These are phyloP conservation scores for Aleadryas rufinucha DNA, from an alignment of 2,113 vertebrate genomes.

Conservation along the genomic window DNA sequence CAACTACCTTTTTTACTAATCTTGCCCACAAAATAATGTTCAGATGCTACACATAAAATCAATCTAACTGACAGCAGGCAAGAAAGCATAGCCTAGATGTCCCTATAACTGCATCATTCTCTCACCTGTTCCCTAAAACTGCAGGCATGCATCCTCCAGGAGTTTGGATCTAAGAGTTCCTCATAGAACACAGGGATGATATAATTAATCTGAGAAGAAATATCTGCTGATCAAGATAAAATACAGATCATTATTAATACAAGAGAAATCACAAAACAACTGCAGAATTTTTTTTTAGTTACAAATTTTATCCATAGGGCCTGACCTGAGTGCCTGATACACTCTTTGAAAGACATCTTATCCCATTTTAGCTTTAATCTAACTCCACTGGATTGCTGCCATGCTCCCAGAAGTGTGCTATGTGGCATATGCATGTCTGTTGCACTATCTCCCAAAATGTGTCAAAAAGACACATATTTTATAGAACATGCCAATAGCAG, in stretches of 20 bases:
- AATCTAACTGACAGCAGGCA: neutral
- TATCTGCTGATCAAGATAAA: neutral
- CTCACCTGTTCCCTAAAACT: neutral
- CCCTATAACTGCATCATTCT: neutral
- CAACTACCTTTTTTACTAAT: neutral
- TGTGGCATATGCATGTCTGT: neutral
- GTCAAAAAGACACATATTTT: conserved; percentile 13
- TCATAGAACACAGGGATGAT: neutral
- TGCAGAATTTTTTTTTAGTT: neutral
- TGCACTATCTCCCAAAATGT: neutral
- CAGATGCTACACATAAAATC: neutral
- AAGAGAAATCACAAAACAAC: neutral
- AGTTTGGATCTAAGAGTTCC: neutral
- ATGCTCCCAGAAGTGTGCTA: neutral
- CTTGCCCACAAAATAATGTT: neutral
- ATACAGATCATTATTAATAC: neutral
- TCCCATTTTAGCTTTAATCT: neutral
- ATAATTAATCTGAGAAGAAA: neutral
- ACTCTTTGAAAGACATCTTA: neutral
- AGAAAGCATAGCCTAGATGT: neutral
- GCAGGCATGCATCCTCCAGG: neutral
- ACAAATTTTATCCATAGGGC: neutral
- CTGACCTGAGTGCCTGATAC: neutral
- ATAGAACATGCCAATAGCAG: neutral
- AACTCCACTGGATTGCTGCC: neutral